Conservation (phyloP, 2,888 invertebrate genomes). For the Tetheella fluctuosa region DNA sequence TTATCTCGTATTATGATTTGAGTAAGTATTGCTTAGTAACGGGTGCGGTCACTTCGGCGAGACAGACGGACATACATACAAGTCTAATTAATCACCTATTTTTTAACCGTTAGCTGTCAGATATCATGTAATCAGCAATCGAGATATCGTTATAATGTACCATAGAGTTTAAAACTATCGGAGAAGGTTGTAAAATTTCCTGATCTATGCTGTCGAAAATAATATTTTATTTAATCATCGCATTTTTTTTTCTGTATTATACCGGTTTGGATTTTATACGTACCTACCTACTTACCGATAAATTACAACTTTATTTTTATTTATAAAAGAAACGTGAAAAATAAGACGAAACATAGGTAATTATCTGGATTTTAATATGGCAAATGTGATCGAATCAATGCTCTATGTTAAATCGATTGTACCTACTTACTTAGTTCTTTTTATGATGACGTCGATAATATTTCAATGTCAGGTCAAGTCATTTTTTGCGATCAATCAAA, state of each 20-base stretch:
- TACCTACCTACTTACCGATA: too few species aligned
- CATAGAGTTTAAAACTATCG: not conserved
- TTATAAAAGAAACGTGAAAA: too few species aligned
- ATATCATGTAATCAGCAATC: conserved; percentile 12
- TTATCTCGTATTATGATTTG: not conserved
- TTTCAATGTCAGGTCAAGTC: conserved; percentile 11
- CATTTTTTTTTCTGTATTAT: too few species aligned
- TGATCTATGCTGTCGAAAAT: too few species aligned
- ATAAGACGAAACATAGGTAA: too few species aligned
- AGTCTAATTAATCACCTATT: not conserved
- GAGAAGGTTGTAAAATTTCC: not conserved
- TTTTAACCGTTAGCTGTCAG: conserved; percentile 12
- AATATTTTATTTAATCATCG: too few species aligned
- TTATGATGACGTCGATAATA: not conserved
- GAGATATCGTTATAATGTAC: not conserved
- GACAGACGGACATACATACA: conserved; percentile 11
- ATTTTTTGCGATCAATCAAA: conserved; percentile 11
- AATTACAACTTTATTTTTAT: too few species aligned
- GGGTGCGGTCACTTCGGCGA: not conserved
- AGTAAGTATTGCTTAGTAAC: not conserved
- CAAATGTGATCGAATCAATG: not conserved
- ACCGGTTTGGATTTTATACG: too few species aligned
- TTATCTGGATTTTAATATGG: too few species aligned
- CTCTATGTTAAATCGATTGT: not conserved
- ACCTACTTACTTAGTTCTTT: not conserved